phyloP scores from a whole-genome alignment of 1,140 invertebrate species.

The Linepithema humile region DNA sequence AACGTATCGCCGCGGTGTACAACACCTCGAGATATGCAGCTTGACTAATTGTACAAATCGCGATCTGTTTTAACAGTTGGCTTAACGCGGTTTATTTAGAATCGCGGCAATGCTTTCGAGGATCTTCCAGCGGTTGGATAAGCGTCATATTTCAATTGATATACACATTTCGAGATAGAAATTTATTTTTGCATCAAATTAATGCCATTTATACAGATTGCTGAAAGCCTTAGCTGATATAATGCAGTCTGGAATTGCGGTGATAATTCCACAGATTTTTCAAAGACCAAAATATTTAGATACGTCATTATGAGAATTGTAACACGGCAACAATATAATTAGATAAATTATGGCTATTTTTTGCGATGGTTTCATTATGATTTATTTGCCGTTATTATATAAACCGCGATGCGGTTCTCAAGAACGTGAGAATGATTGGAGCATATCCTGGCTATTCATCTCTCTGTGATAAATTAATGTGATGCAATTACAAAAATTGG shows the following conservation, averaged over 20 bases:
- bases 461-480: background rate
- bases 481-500: background rate
- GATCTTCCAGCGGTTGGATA: background rate
- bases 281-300: background rate
- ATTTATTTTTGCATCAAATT: background rate
- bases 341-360: background rate
- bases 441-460: background rate
- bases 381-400: too few relatives aligned
- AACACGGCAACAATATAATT: background rate
- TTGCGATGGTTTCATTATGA: background rate
- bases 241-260: background rate
- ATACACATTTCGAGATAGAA: background rate
- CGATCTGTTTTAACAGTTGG: background rate
- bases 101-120: background rate
- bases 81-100: background rate
- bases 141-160: background rate
- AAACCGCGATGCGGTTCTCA: background rate
- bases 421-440: background rate
- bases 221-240: background rate
- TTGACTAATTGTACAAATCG: background rate
- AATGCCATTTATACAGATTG: background rate
- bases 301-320: background rate
- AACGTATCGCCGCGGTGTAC: background rate
- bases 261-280: background rate
- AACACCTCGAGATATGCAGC: background rate